Percentiles rank a stretch among this genome's conserved stretches.
These are phyloP conservation scores for Athalia cordata DNA, from an alignment of 2,888 invertebrate genomes.

Conservation along the genomic window DNA sequence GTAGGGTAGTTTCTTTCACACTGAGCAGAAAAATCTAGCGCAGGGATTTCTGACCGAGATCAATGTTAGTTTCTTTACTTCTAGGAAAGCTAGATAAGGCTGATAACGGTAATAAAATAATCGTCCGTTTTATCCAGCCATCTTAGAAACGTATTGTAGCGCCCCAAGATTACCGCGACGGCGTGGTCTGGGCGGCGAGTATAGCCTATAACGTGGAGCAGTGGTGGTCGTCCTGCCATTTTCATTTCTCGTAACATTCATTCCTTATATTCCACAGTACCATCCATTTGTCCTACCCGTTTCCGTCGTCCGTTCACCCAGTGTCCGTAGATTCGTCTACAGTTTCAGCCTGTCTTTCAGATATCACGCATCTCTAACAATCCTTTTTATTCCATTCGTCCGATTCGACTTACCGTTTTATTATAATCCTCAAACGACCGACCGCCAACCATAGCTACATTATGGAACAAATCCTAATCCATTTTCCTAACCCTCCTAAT, in stretches of 20 bases:
- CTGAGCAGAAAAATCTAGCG: background rate
- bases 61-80: slow-evolving; percentile 41
- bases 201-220: slow-evolving; percentile 31
- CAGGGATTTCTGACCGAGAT: slow-evolving; percentile 29
- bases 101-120: slow-evolving; percentile 52
- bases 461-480: slow-evolving; percentile 29
- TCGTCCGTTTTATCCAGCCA: slow-evolving; percentile 47
- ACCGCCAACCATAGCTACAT: background rate
- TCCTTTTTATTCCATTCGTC: slow-evolving; percentile 25
- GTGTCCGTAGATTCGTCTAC: background rate
- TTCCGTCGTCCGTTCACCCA: slow-evolving; percentile 26
- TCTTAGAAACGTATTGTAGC: slow-evolving; percentile 50
- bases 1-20: no score
- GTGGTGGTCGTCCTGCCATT: slow-evolving; percentile 22
- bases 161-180: slow-evolving; percentile 48
- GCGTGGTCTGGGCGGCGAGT: background rate
- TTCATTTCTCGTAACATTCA: slow-evolving; percentile 40
- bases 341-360: background rate
- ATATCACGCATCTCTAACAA: slow-evolving; percentile 33
- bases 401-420: slow-evolving; percentile 15
- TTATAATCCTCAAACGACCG: slow-evolving; percentile 6
- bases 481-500: background rate
- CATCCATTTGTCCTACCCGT: slow-evolving; percentile 17
- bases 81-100: slow-evolving; percentile 45
- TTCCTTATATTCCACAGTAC: slow-evolving; percentile 6